These are phyloP conservation scores for Pongo abelii DNA, from an alignment of 2,113 vertebrate genomes.

Conservation along the genomic window DNA sequence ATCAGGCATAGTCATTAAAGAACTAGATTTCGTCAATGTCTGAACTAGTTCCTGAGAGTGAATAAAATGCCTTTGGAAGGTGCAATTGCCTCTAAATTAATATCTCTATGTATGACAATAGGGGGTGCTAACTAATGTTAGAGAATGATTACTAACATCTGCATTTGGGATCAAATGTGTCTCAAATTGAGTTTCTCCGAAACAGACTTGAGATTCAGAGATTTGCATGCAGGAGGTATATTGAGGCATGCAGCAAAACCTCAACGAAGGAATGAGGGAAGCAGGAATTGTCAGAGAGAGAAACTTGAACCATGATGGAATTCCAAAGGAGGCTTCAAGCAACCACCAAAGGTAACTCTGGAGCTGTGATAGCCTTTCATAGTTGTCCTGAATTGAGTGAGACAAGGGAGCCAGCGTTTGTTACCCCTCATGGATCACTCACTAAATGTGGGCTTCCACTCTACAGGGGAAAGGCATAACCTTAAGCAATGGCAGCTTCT, in stretches of 20 bases:
- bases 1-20: background rate
- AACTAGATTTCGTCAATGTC: conserved; percentile 37
- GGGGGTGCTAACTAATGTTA: background rate
- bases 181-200: background rate
- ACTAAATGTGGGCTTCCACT: background rate
- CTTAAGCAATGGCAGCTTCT: background rate
- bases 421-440: background rate
- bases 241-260: background rate
- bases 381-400: background rate
- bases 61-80: background rate
- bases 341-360: background rate
- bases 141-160: background rate
- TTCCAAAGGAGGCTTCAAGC: background rate
- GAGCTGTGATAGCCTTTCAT: background rate
- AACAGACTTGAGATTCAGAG: background rate
- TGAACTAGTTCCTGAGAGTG: conserved; percentile 33
- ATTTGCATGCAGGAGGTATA: background rate
- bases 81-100: background rate
- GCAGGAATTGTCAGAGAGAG: background rate
- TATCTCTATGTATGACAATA: background rate
- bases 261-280: accelerated
- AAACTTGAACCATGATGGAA: background rate
- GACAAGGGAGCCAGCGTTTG: background rate
- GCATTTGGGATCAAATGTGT: background rate
- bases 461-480: background rate